Percentiles rank a stretch among this genome's conserved stretches.
Conservation (phyloP, 2,113 vertebrate genomes). For the Okapia johnstoni region DNA sequence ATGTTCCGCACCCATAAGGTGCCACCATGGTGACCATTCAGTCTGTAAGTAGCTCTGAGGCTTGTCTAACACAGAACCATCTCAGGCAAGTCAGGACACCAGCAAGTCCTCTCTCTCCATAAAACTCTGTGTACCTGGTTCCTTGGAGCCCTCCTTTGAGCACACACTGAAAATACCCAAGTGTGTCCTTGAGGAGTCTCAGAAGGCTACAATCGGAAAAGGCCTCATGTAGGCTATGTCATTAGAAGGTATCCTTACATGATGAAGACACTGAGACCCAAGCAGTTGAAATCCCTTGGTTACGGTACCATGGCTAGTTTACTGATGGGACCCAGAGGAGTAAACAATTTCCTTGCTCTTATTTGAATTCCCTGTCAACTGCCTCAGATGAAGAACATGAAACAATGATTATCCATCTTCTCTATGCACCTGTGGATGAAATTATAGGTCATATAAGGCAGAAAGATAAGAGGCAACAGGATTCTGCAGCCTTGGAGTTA, state of each 20-base stretch:
- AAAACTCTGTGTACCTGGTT: background rate
- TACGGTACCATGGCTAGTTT: background rate
- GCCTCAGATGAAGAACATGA: background rate
- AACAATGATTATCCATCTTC: background rate
- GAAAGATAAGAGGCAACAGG: background rate
- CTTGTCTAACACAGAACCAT: background rate
- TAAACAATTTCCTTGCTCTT: background rate
- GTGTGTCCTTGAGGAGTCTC: background rate
- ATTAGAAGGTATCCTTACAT: background rate
- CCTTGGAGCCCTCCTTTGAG: background rate
- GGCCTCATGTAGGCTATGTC: background rate
- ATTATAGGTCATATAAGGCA: background rate
- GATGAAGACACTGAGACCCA: background rate
- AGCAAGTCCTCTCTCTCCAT: background rate
- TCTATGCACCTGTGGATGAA: background rate
- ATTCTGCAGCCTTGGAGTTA: background rate
- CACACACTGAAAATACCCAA: background rate
- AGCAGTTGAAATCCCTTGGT: background rate
- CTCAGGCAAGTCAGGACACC: background rate
- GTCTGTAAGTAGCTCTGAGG: background rate
- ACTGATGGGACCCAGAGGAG: background rate
- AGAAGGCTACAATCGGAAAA: background rate
- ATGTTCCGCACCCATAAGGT: background rate
- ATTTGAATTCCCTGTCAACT: background rate
- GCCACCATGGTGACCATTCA: background rate